Evolutionary conservation across 2,888 invertebrate genomes (phyloP), one percentile per base, ranked within the genome.

Genomic region (Pheosia tremula): DNA sequence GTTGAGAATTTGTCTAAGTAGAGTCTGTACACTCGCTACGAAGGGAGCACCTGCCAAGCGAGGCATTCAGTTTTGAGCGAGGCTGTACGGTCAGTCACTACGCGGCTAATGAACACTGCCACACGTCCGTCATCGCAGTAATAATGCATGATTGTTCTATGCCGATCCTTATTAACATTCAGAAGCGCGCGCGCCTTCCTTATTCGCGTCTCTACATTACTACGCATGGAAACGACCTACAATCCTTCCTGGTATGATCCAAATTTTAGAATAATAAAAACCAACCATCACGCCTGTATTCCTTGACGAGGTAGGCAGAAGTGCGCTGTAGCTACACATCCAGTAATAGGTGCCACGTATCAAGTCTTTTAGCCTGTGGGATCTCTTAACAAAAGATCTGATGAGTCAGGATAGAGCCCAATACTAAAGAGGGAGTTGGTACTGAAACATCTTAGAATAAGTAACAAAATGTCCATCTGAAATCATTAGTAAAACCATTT

Each of bases 91-190:
- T 38, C 11, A 24, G 5, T 5, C 9, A 24, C 0, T 45, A 36
- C 71, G 67, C 71, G 71, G 67, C 67, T 67, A 72, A 69, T 60
- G 60, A 57, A 52, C 60, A 56, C 61, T 65, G 64, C 58, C 63
- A 67, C 62, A 61, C 64, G 73, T 68, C 68, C 60, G 50, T 76
- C 68, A 62, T 13, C 37, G 60, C 43, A 38, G 64, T 77, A 75
- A 77, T 75, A 71, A 77, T 73, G 73, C 71, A 64, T 67, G 64
- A 76, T 78, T 76, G 75, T 73, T 64, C 63, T 66, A 56, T 63
- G 57, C 56, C 67, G 59, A 41, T 43, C 56, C 66, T 66, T 63
- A 73, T 76, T 75, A 68, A 67, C 54, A 76, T 75, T 67, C 78
- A 58, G 47, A 55, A 38, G 24, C 59, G 39, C 52, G 9, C 52